A percentile compares a stretch with the other conserved stretches of the same genome.
These are phyloP conservation scores for Mycalesis mineus DNA, from an alignment of 2,888 invertebrate genomes.

Conservation along the genomic window DNA sequence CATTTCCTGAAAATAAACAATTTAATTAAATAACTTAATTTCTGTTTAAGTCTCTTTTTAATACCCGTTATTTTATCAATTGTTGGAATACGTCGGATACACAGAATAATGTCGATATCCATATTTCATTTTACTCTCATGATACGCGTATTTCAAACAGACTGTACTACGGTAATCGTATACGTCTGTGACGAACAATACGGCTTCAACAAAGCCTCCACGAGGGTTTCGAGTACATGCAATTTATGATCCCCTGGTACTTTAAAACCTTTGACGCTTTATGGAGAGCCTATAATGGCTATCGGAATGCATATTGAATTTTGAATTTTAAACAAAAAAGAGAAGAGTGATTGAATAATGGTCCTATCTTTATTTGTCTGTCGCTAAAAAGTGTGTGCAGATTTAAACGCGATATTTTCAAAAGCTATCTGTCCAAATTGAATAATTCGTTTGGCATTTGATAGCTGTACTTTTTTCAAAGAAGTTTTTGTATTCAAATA, in stretches of 20 bases:
- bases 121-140: neutral
- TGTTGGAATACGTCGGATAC: no score
- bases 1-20: no score
- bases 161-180: neutral
- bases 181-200: neutral
- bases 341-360: neutral
- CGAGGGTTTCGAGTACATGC: neutral
- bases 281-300: neutral
- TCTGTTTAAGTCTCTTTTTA: no score
- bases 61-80: no score
- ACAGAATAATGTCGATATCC: neutral
- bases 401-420: no score
- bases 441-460: no score
- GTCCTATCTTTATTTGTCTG: neutral
- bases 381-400: neutral
- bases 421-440: no score
- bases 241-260: conserved; percentile 13
- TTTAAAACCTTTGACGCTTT: neutral
- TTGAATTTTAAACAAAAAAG: neutral
- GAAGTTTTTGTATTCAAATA: no score
- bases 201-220: neutral
- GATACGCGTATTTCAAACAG: neutral
- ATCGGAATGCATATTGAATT: conserved; percentile 4
- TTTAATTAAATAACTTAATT: no score
- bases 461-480: no score